These are phyloP conservation scores for Clytia hemisphaerica DNA, from an alignment of 30 jellyfish, hydroid and myxozoan species.

Conservation along the genomic window DNA sequence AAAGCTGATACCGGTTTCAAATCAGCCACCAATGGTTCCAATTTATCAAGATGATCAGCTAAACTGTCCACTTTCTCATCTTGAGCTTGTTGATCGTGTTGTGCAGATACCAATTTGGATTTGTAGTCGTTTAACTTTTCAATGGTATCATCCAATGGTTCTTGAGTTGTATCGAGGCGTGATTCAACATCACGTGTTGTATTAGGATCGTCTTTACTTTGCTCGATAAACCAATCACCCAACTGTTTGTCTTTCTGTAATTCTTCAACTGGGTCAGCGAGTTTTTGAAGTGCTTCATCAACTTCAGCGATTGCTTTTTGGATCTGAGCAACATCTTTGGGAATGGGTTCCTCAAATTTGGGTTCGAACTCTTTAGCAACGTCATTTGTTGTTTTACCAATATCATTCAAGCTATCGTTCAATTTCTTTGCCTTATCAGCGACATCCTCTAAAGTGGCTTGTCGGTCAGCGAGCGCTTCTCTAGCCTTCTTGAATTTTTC, in stretches of 20 bases:
- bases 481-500: slow-evolving; percentile 52
- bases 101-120: slow-evolving; percentile 33
- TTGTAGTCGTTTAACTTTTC: slow-evolving; percentile 56
- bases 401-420: slow-evolving; percentile 31
- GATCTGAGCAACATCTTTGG: slow-evolving; percentile 41
- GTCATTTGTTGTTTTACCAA: slow-evolving; percentile 33
- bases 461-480: slow-evolving; percentile 60
- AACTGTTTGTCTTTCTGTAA: slow-evolving; percentile 30
- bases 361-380: slow-evolving; percentile 59
- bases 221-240: slow-evolving; percentile 87
- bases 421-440: slow-evolving; percentile 57
- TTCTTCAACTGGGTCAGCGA: slow-evolving; percentile 35
- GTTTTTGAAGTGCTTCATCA: slow-evolving; percentile 51
- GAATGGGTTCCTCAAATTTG: slow-evolving; percentile 45
- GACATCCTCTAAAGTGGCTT: slow-evolving; percentile 55
- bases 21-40: slow-evolving; percentile 39
- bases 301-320: slow-evolving; percentile 44
- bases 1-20: slow-evolving; percentile 82
- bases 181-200: slow-evolving; percentile 55
- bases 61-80: slow-evolving; percentile 45
- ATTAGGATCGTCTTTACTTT: slow-evolving; percentile 54
- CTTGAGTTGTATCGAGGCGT: slow-evolving; percentile 44
- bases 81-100: slow-evolving; percentile 51
- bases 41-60: slow-evolving; percentile 21
- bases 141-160: slow-evolving; percentile 49